A percentile compares a stretch with the other conserved stretches of the same genome.
Conservation (phyloP, 2,797 vertebrate species). For the Pantherophis vulpinus region DNA sequence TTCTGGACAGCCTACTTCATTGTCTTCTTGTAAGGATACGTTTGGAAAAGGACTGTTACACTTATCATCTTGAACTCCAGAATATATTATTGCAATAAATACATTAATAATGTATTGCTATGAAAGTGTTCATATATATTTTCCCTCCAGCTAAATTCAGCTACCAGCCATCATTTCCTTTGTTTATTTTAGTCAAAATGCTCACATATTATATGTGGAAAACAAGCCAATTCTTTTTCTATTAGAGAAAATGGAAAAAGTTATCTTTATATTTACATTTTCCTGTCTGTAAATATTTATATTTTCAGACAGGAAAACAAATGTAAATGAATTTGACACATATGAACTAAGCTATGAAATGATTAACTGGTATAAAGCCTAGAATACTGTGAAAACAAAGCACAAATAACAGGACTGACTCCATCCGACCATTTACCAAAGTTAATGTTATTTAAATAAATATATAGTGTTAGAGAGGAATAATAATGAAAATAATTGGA, state of each 20-base stretch:
- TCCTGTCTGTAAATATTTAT: not conserved
- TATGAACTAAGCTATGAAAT: not conserved
- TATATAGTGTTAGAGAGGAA: not conserved
- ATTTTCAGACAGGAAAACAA: not conserved
- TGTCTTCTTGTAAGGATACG: not conserved
- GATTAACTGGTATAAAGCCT: not conserved
- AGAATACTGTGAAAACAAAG: not conserved
- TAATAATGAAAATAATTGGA: not conserved
- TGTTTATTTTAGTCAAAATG: not conserved
- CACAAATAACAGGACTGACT: not conserved
- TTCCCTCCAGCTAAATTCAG: not conserved
- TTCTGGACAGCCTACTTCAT: not conserved
- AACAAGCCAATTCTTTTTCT: not conserved
- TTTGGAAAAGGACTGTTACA: not conserved
- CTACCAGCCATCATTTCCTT: not conserved
- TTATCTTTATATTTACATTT: not conserved
- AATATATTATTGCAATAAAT: not conserved
- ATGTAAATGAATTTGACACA: not conserved
- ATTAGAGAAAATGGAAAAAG: not conserved
- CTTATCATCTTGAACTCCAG: not conserved
- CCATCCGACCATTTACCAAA: not conserved
- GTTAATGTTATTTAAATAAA: not conserved
- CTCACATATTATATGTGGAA: not conserved
- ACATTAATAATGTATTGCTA: not conserved
- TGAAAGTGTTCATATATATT: not conserved